Evolutionary conservation across 35 echinoderm and acorn worm species (phyloP).

Genomic region (Eucidaris tribuloides): DNA sequence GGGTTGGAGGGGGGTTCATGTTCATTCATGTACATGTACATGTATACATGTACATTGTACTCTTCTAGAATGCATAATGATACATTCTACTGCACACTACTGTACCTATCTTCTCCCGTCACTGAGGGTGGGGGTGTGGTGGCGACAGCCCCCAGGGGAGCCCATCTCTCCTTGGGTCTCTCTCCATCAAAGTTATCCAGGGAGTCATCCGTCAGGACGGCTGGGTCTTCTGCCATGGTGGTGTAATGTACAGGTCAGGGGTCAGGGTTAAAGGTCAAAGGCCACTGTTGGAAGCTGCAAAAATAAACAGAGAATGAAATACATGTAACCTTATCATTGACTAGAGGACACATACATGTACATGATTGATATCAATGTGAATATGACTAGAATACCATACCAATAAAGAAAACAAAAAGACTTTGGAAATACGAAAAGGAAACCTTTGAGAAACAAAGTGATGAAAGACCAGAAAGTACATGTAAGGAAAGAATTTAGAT

Average conservation of each 20-base stretch:
- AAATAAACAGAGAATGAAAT: no score
- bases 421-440: no score
- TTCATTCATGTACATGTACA: neutral
- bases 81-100: neutral
- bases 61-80: neutral
- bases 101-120: conserved; percentile 35
- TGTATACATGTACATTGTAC: neutral
- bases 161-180: conserved; percentile 64
- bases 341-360: no score
- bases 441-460: no score
- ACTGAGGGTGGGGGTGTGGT: conserved; percentile 42
- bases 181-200: conserved; percentile 71
- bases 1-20: neutral
- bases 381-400: no score
- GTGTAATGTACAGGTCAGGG: neutral
- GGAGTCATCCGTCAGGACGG: conserved; percentile 78
- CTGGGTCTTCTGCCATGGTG: conserved; percentile 74
- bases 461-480: no score
- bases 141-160: conserved; percentile 73
- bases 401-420: no score
- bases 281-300: no score
- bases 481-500: no score
- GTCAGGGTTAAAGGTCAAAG: neutral
- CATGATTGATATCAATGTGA: no score
- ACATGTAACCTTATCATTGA: no score